A percentile compares a stretch with the other conserved stretches of the same genome.
Conservation (phyloP, 2,888 invertebrate species). For the Diarsia mendica region DNA sequence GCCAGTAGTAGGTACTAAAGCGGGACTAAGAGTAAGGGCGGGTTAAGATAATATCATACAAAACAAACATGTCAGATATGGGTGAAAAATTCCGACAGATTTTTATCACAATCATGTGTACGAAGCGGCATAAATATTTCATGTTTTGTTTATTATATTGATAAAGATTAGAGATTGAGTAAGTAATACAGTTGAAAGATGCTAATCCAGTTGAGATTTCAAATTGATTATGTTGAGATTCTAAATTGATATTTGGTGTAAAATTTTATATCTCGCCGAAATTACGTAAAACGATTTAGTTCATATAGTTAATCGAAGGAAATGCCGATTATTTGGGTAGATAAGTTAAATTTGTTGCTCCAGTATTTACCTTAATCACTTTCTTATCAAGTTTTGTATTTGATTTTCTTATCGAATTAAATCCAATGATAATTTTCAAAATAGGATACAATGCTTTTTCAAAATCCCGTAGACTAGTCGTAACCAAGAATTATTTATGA, state of each 20-base stretch:
- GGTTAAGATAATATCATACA: neutral
- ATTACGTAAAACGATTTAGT: neutral
- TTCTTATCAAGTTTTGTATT: constrained; percentile 1
- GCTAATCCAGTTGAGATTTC: constrained; percentile 21
- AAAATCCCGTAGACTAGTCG: neutral
- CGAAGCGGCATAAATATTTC: constrained; percentile 4
- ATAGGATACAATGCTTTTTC: neutral
- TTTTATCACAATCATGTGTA: constrained; percentile 6
- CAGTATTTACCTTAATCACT: constrained; percentile 4
- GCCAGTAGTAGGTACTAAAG: too few species aligned
- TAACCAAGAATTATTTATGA: constrained; percentile 4
- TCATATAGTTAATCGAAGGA: constrained; percentile 16
- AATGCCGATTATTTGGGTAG: neutral
- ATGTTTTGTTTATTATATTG: neutral
- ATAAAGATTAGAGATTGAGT: constrained; percentile 5
- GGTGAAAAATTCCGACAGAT: constrained; percentile 10
- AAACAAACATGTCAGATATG: neutral
- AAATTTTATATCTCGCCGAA: constrained; percentile 20
- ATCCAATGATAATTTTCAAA: neutral
- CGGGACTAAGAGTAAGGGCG: too few species aligned
- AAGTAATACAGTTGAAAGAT: constrained; percentile 14
- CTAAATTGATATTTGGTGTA: constrained; percentile 14
- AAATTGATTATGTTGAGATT: constrained; percentile 22
- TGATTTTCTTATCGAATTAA: neutral
- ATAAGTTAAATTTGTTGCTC: neutral